phyloP scores from a whole-genome alignment of 2,888 invertebrate genomes.

The Drosophila stalkeri region DNA sequence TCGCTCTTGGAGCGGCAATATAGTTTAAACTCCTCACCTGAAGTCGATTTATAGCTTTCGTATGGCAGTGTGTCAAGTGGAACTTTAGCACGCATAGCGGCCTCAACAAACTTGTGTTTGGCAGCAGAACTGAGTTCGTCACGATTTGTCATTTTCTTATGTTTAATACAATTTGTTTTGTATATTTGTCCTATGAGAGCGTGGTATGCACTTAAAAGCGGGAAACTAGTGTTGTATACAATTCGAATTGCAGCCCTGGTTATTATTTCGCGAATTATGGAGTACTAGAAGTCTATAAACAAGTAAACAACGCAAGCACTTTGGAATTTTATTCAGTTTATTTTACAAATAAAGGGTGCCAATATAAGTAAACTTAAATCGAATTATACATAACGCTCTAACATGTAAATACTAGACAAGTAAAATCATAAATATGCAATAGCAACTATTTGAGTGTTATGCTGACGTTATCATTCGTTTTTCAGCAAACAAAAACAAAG shows the following conservation, averaged over 20 bases:
- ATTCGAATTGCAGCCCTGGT: constrained; percentile 32
- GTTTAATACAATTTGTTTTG: neutral
- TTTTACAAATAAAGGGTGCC: neutral
- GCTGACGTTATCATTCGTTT: constrained; percentile 29
- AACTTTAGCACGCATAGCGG: constrained; percentile 81
- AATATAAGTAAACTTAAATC: neutral
- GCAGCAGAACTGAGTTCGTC: constrained; percentile 69
- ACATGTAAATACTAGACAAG: neutral
- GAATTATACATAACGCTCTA: neutral
- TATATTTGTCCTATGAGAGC: neutral
- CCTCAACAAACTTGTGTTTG: constrained; percentile 84
- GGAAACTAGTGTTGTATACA: constrained; percentile 36
- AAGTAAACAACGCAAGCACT: constrained; percentile 44
- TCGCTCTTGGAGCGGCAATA: constrained; percentile 81
- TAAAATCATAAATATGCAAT: neutral
- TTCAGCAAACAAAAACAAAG: constrained; percentile 7
- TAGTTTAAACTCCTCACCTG: constrained; percentile 71
- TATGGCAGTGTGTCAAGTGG: constrained; percentile 79
- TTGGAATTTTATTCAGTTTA: neutral
- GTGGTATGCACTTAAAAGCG: constrained; percentile 40
- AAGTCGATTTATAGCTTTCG: constrained; percentile 63
- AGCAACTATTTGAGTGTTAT: neutral
- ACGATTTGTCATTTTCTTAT: constrained; percentile 68
- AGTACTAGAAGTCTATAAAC: constrained; percentile 40
- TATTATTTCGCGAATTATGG: neutral